Evolutionary conservation across 2,797 vertebrate species (phyloP), one percentile per base, ranked within the genome.

Genomic region (Rachycentron canadum): DNA sequence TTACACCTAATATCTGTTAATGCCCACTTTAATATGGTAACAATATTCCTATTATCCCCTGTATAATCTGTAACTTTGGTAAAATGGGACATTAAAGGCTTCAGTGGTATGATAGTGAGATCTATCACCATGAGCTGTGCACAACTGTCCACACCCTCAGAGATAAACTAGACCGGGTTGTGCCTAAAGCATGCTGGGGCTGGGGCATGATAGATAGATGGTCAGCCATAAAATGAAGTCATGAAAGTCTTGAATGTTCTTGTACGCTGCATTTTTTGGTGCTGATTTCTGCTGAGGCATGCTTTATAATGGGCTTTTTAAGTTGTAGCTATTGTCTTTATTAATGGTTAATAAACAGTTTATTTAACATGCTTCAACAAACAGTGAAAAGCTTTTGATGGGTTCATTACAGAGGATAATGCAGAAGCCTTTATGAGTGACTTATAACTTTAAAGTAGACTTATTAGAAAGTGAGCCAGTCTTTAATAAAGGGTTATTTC

Each of bases 191-290:
- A 40, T 21, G 79, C 30, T 25, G 78, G 75, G 75, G 34, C 62
- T 49, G 82, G 81, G 76, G 64, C n/a, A n/a, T n/a, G n/a, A n/a
- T n/a, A n/a, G n/a, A n/a, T n/a, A 85, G 86, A 81, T 10, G 67
- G 69, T 81, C 75, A 53, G 38, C 57, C 72, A 80, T 86, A 78
- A 85, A 87, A 43, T 45, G 7, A 72, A 84, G 66, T 36, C 74
- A 61, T 72, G 41, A 64, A 81, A 73, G 72, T 19, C 30, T 55
- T 66, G 21, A 43, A 56, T 36, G 78, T 17, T 62, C 69, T 65
- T 25, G 14, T 32, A 16, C 53, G n/a, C 30, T 47, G 52, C 26
- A 5, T 55, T 30, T 58, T 60, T 52, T 56, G 19, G 26, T 9
- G 16, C 50, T n/a, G 50, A 50, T 28, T 56, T 28, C 36, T 45